Base-by-base conservation (phyloP, 2,797 vertebrate genomes). In the Centroberyx gerrardi region DNA sequence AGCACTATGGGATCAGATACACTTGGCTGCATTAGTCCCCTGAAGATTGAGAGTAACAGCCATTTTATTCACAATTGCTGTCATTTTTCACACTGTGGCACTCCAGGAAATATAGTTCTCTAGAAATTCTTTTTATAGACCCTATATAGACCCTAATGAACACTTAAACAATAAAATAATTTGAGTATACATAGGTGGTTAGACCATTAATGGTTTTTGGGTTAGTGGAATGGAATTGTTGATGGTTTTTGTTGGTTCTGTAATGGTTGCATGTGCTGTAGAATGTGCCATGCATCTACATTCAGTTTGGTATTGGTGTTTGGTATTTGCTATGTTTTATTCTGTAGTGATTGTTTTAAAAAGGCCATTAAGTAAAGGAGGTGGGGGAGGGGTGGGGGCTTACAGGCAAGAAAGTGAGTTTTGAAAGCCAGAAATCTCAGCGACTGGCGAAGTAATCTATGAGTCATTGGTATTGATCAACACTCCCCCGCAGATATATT, bases 1-100 rank as follows among this genome's bases (percentile, higher is more conserved):
- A 69, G 75, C 74, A 66, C 58, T 55, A 62, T 27, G 64, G 80
- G 55, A 85, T 70, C 81, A 81, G 64, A 80, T 31, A 69, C 67
- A 83, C 77, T 83, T 33, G 49, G 62, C 71, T 72, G 40, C 29
- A 70, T 48, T 48, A 68, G 27, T 51, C 54, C 31, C 53, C 59
- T 72, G 38, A 62, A 70, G 63, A 79, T 31, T 54, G 42, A 82
- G 62, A 53, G 44, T 3, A 62, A 60, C 27, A 74, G 31, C 40
- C 33, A 42, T 79, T 88, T 62, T 56, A 63, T 76, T 62, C 52
- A 42, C 54, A 66, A 42, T 59, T 56, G 22, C 13, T 65, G 18
- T 56, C 40, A 36, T 68, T 68, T 28, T 55, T 83, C 56, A 60
- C 28, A 56, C n/a, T 40, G 44, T 58, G 14, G 15, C 31, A 62